A percentile compares a stretch with the other conserved stretches of the same genome.
phyloP scores from a whole-genome alignment of 2,888 invertebrate genomes.

The Protonemura montana region DNA sequence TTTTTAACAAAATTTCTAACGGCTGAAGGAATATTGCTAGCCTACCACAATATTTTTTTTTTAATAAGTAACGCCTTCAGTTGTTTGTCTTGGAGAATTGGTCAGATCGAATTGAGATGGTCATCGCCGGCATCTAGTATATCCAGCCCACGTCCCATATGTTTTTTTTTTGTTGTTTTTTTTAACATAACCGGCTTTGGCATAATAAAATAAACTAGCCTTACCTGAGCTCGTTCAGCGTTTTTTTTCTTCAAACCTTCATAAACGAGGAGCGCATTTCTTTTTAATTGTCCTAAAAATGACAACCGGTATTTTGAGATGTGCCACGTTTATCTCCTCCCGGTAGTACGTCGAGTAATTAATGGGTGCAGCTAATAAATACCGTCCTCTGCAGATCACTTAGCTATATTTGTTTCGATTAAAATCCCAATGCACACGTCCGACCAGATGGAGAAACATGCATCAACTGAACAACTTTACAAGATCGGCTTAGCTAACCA shows the following conservation, averaged over 20 bases:
- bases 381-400: not conserved
- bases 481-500: not conserved
- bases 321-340: not conserved
- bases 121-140: not conserved
- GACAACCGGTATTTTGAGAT: not conserved
- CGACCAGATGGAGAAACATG: not conserved
- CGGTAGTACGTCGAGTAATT: not conserved
- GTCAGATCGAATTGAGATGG: not conserved
- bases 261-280: not conserved
- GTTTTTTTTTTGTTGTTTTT: not conserved
- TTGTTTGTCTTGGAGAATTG: not conserved
- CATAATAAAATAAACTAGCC: not conserved
- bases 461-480: not conserved
- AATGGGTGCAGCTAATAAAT: not conserved
- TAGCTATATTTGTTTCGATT: not conserved
- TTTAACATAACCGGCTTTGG: not conserved
- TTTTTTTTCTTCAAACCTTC: not conserved
- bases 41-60: not conserved
- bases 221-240: not conserved
- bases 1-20: not conserved
- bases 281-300: not conserved
- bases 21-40: not conserved
- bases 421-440: not conserved
- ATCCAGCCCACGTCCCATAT: not conserved
- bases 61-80: not conserved